phyloP scores from a whole-genome alignment of 2,113 vertebrate genomes.

The Larimichthys crocea region DNA sequence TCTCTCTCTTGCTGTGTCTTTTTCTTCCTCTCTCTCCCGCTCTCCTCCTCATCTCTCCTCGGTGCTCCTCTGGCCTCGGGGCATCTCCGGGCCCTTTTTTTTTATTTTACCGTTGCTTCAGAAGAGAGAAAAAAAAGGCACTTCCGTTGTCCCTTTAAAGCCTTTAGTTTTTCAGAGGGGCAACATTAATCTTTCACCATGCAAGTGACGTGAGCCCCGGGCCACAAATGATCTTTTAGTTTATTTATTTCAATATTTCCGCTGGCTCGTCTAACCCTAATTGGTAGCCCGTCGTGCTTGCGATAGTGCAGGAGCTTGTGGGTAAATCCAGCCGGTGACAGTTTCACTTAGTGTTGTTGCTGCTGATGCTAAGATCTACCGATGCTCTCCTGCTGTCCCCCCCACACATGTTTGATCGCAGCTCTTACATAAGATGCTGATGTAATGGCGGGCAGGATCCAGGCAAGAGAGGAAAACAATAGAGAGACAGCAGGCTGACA shows the following conservation, averaged over 20 bases:
- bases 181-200: constrained; percentile 80
- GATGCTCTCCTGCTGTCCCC: constrained; percentile 41
- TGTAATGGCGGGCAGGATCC: constrained; percentile 53
- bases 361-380: constrained; percentile 47
- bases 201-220: constrained; percentile 65
- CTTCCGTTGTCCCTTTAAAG: constrained; percentile 72
- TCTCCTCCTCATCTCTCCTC: constrained; percentile 26
- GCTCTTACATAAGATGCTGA: constrained; percentile 70
- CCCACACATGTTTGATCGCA: constrained; percentile 44
- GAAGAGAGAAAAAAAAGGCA: constrained; percentile 71
- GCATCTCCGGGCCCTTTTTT: constrained; percentile 62
- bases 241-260: constrained; percentile 82
- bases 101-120: constrained; percentile 74
- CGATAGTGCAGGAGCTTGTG: constrained; percentile 35
- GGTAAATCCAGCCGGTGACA: constrained; percentile 45
- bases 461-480: constrained; percentile 62
- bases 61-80: constrained; percentile 60
- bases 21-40: constrained; percentile 15
- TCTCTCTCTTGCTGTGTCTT: background rate
- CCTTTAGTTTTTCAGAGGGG: constrained; percentile 72
- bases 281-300: constrained; percentile 49
- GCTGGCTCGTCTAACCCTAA: constrained; percentile 61
- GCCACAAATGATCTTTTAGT: constrained; percentile 81
- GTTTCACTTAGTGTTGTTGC: constrained; percentile 46
- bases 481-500: constrained; percentile 16